phyloP scores from a whole-genome alignment of 2,113 vertebrate genomes.

The Poeciliopsis prolifica region DNA sequence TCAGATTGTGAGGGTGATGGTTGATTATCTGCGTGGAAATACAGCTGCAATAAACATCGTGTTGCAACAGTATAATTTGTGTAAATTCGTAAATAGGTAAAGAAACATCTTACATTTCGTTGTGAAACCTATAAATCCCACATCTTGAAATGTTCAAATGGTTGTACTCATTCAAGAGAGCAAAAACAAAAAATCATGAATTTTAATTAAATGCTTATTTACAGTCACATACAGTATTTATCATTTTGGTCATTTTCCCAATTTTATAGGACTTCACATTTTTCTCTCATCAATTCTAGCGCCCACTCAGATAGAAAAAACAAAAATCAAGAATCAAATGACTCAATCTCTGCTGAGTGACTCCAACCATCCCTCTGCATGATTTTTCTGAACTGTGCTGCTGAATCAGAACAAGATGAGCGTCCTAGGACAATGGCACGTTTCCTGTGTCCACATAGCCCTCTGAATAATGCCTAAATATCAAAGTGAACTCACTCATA shows the following conservation, averaged over 20 bases:
- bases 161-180: no score
- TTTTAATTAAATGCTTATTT: background rate
- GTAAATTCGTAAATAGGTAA: background rate
- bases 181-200: no score
- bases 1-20: background rate
- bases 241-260: background rate
- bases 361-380: background rate
- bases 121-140: background rate
- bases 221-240: background rate
- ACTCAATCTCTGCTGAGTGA: conserved; percentile 10
- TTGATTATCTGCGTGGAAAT: background rate
- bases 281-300: conserved; percentile 9
- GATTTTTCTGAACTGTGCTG: background rate
- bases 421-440: background rate
- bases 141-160: background rate
- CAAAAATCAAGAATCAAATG: background rate
- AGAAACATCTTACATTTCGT: background rate
- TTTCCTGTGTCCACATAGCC: background rate
- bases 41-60: background rate
- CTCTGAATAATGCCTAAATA: background rate
- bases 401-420: conserved; percentile 8
- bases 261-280: background rate
- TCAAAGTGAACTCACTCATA: background rate
- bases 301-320: conserved; percentile 6
- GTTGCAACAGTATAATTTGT: background rate